phyloP scores from a whole-genome alignment of 2,888 invertebrate species.

The Andrena fulva region DNA sequence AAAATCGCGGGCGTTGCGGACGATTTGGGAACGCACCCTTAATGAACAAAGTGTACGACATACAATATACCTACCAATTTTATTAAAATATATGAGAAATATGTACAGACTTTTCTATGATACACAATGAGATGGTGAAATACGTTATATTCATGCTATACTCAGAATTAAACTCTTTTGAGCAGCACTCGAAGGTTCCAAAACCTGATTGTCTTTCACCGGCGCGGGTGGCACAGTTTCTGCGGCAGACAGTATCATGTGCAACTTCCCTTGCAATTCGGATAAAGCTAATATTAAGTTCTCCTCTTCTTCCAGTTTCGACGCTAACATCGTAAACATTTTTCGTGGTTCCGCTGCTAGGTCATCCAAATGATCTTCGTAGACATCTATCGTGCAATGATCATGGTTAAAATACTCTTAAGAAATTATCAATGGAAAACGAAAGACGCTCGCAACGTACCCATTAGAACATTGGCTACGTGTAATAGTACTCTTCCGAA shows the following conservation, averaged over 20 bases:
- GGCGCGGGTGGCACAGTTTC: slow-evolving; percentile 70
- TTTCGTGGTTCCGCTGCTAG: slow-evolving; percentile 88
- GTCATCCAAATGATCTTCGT: slow-evolving; percentile 88
- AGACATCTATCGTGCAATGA: slow-evolving; percentile 86
- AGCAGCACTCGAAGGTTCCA: slow-evolving; percentile 84
- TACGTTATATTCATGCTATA: slow-evolving; percentile 75
- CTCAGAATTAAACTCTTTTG: slow-evolving; percentile 81
- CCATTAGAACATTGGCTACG: slow-evolving; percentile 90
- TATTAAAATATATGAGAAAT: slow-evolving; percentile 65
- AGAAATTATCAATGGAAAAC: background rate
- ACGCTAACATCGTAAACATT: slow-evolving; percentile 87
- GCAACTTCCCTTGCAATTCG: slow-evolving; percentile 90
- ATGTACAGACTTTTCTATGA: slow-evolving; percentile 64
- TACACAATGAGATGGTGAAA: slow-evolving; percentile 22
- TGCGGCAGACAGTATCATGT: slow-evolving; percentile 88
- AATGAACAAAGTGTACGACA: background rate
- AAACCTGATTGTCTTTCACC: slow-evolving; percentile 69
- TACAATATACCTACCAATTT: slow-evolving; percentile 72
- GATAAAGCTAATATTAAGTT: slow-evolving; percentile 88
- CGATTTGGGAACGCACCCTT: background rate
- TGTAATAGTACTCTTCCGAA: slow-evolving; percentile 91
- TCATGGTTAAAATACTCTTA: slow-evolving; percentile 31
- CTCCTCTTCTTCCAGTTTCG: slow-evolving; percentile 89
- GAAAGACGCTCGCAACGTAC: slow-evolving; percentile 78
- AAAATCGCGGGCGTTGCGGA: too few species aligned